Evolutionary conservation across 1,140 invertebrate genomes (phyloP), one percentile per base, ranked within the genome.

Genomic region (Homalodisca vitripennis): DNA sequence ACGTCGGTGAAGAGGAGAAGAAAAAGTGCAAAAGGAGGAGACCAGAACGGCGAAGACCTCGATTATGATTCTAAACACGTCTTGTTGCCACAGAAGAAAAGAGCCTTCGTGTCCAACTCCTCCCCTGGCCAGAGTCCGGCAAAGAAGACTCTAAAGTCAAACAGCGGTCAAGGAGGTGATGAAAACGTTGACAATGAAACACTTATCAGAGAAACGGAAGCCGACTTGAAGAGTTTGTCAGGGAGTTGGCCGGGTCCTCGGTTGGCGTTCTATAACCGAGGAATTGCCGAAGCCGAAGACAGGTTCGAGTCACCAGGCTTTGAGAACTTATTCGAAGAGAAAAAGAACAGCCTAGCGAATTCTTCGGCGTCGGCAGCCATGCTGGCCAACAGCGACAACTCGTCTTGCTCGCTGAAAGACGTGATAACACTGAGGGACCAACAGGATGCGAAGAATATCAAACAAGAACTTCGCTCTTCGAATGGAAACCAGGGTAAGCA

Each of bases 291-390:
- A 46, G 87, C 87, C 66, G 90, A 92, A 67, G 90, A 92, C 69
- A 86, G 87, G 62, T 84, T 83, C 73, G 83, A 84, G 57, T 71
- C 74, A 3, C 90, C 91, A 1, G 86, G 86, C 34, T 93, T 93
- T 74, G 92, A 93, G 74, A 93, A 93, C 78, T 80, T 93, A 0
- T 94, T 93, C 73, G 90, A 92, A 73, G 92, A 93, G 74, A 93
- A 92, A 76, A 87, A 90, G 74, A 84, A 85, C 12, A 80, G 77
- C 0, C 82, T 88, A 77, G 86, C 86, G 1, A 34, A 51, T 22
- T 26, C 47, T 1, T 26, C 67, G 0, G 79, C 84, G 32, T 82
- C 84, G 22, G 83, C 84, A 1, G 83, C 82, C 0, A 85, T 84
- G 0, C 83, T 82, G n/a, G 86, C 83, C 14, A 83, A 85, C 13